A percentile compares a stretch with the other conserved stretches of the same genome.
Conservation (phyloP, 1,140 invertebrate genomes). For the Aphis craccivora region DNA sequence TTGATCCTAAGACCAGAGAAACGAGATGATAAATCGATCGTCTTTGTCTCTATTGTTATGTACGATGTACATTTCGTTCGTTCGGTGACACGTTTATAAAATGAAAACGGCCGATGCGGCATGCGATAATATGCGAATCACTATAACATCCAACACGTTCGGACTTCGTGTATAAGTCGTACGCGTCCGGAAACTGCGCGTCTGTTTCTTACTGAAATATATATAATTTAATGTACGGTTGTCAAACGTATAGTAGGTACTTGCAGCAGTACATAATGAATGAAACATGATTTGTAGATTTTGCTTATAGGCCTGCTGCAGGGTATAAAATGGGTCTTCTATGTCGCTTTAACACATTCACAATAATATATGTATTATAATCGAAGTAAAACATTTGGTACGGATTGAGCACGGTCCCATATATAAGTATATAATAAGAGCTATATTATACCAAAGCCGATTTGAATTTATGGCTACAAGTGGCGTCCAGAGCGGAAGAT, state of each 20-base stretch:
- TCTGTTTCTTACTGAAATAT: background rate
- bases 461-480: too few species aligned
- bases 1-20: background rate
- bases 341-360: background rate
- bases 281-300: slow-evolving; percentile 1
- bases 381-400: background rate
- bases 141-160: background rate
- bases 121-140: background rate
- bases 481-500: background rate
- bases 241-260: background rate
- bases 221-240: background rate
- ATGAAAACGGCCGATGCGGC: background rate
- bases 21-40: slow-evolving; percentile 26
- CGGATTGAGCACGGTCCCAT: background rate
- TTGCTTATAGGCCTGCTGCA: background rate
- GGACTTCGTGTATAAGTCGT: background rate
- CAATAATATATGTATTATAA: background rate
- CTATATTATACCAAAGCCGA: background rate
- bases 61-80: background rate
- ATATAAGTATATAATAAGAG: background rate
- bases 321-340: background rate
- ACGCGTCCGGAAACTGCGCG: background rate
- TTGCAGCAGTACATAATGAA: background rate
- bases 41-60: background rate
- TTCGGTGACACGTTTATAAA: background rate